Percentiles rank a stretch among this genome's conserved stretches.
Conservation (phyloP, 2,888 invertebrate species). For the Sussaba pulchella region DNA sequence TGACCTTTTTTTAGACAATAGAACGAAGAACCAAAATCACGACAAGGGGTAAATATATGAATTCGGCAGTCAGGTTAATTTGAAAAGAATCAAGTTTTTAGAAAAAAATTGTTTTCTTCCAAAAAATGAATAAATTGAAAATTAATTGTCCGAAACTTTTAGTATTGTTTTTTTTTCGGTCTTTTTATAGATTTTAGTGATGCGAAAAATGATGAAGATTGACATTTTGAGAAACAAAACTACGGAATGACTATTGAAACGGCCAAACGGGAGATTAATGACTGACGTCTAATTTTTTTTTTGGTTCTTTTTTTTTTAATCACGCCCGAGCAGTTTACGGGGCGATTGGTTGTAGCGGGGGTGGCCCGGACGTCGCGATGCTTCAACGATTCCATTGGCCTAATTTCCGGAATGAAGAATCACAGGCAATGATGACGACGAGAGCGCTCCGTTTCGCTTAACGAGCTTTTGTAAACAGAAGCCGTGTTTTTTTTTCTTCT, state of each 20-base stretch:
- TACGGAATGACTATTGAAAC: background rate
- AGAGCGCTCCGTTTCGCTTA: slow-evolving; percentile 25
- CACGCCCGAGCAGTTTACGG: slow-evolving; percentile 17
- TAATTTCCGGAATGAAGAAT: slow-evolving; percentile 38
- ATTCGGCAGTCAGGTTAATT: too few species aligned
- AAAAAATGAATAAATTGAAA: too few species aligned
- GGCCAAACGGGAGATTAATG: slow-evolving; percentile 13
- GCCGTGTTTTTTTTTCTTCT: slow-evolving; percentile 61
- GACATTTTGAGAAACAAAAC: too few species aligned
- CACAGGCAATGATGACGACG: slow-evolving; percentile 18
- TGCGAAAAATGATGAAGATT: too few species aligned
- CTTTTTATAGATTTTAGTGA: too few species aligned
- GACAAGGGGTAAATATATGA: too few species aligned
- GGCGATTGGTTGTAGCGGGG: slow-evolving; percentile 16
- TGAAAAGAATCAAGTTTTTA: too few species aligned
- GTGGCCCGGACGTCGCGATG: slow-evolving; percentile 28
- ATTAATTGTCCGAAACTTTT: too few species aligned
- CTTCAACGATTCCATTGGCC: slow-evolving; percentile 46
- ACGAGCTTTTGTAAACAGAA: slow-evolving; percentile 66
- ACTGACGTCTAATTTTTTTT: slow-evolving; percentile 2
- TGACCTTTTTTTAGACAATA: too few species aligned
- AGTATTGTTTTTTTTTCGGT: too few species aligned
- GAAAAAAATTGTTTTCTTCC: too few species aligned
- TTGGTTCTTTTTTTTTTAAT: background rate
- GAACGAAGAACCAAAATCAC: too few species aligned